phyloP scores from a whole-genome alignment of 2,888 invertebrate species.

The Dynastes maya region DNA sequence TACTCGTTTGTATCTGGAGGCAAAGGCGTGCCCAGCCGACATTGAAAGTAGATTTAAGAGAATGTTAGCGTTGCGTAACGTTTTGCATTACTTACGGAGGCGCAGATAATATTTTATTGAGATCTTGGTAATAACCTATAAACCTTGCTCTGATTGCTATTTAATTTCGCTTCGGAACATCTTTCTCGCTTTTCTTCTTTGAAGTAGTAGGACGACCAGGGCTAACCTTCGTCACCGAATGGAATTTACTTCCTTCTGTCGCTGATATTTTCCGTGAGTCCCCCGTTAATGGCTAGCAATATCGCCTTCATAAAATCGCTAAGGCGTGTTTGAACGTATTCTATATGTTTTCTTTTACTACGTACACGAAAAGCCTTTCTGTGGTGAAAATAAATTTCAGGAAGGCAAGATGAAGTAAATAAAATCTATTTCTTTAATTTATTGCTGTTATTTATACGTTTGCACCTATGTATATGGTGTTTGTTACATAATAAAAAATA shows the following conservation, averaged over 20 bases:
- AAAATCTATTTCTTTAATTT: too few species aligned
- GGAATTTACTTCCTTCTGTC: slow-evolving; percentile 3
- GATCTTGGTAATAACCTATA: slow-evolving; percentile 53
- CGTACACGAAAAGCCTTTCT: too few species aligned
- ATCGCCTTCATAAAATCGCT: too few species aligned
- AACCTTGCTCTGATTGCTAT: slow-evolving; percentile 53
- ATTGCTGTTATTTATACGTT: too few species aligned
- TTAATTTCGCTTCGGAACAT: slow-evolving; percentile 5
- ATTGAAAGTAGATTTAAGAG: slow-evolving; percentile 51
- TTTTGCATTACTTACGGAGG: slow-evolving; percentile 10
- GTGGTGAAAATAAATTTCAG: too few species aligned
- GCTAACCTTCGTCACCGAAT: background rate
- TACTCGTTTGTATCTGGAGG: slow-evolving; percentile 42
- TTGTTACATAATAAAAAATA: too few species aligned
- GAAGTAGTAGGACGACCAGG: background rate
- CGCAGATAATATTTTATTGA: slow-evolving; percentile 38
- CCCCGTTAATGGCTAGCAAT: too few species aligned
- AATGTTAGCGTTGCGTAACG: slow-evolving; percentile 48
- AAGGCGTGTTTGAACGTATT: too few species aligned
- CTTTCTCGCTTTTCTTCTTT: background rate
- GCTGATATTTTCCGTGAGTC: too few species aligned
- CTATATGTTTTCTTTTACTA: too few species aligned
- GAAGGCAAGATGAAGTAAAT: too few species aligned
- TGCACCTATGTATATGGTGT: too few species aligned
- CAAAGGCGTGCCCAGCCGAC: slow-evolving; percentile 51